phyloP scores from a whole-genome alignment of 2,888 invertebrate species.

The Drosophila kokeensis region DNA sequence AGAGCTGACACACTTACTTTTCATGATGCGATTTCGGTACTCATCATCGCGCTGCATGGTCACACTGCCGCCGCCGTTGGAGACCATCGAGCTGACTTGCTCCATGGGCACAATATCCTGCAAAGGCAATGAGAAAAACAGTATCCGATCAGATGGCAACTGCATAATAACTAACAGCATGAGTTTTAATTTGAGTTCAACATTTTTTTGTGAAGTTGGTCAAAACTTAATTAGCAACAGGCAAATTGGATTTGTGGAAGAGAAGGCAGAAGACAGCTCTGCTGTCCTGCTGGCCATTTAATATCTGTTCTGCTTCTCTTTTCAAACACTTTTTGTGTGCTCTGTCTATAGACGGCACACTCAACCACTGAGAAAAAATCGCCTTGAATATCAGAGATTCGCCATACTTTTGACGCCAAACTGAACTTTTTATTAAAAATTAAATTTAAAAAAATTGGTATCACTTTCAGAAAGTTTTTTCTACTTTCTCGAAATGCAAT shows the following conservation, averaged over 20 bases:
- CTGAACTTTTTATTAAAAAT: too few relatives aligned
- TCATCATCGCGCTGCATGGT: constrained; percentile 85
- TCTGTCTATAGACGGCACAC: neutral
- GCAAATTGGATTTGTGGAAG: constrained; percentile 63
- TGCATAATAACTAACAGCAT: constrained; percentile 20
- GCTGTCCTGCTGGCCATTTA: neutral
- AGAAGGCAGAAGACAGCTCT: constrained; percentile 17
- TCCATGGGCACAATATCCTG: constrained; percentile 85
- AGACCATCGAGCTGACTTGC: constrained; percentile 84
- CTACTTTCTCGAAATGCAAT: neutral
- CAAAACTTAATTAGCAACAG: constrained; percentile 68
- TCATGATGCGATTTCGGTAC: constrained; percentile 84
- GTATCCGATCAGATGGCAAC: neutral
- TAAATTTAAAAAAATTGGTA: too few relatives aligned
- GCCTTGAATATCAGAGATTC: neutral
- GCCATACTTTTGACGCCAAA: neutral
- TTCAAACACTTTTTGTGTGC: constrained; percentile 17
- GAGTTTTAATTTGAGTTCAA: constrained; percentile 51
- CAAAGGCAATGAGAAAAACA: constrained; percentile 32
- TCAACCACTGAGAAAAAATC: neutral
- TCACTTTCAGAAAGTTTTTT: too few relatives aligned
- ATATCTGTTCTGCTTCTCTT: neutral
- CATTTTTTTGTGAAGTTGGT: constrained; percentile 22
- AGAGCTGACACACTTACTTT: constrained; percentile 82
- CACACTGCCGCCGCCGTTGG: constrained; percentile 84